phyloP scores from a whole-genome alignment of 1,140 invertebrate species.

The Holcopasites calliopsidis region DNA sequence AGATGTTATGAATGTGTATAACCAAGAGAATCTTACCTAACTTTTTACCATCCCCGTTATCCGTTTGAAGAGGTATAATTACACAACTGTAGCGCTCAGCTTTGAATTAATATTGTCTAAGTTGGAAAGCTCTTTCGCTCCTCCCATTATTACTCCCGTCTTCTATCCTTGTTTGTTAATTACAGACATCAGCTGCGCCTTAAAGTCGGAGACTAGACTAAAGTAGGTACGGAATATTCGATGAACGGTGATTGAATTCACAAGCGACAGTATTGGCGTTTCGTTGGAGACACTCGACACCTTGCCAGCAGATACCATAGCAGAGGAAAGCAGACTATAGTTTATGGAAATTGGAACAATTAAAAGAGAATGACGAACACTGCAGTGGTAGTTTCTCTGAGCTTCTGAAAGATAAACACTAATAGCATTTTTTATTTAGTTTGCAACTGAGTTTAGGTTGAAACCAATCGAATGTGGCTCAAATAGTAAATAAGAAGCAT shows the following conservation, averaged over 20 bases:
- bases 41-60: not conserved
- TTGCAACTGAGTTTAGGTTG: no score
- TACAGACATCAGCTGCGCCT: not conserved
- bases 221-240: constrained; percentile 5
- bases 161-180: constrained; percentile 10
- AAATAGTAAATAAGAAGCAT: no score
- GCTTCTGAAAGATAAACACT: no score
- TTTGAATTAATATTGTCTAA: constrained; percentile 33
- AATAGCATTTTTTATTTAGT: no score
- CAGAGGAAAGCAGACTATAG: no score
- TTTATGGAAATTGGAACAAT: not conserved
- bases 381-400: no score
- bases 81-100: constrained; percentile 9
- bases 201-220: not conserved
- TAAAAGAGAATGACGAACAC: no score
- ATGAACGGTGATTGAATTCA: constrained; percentile 13
- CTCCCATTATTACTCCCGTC: constrained; percentile 3
- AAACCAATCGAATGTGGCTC: no score
- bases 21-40: not conserved
- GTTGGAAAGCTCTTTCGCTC: not conserved
- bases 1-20: no score
- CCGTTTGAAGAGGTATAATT: constrained; percentile 25
- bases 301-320: not conserved
- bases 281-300: not conserved
- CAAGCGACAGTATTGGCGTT: not conserved